Percentiles rank a stretch among this genome's conserved stretches.
Conservation (phyloP, 2,113 vertebrate species). For the Hypanus sabinus region DNA sequence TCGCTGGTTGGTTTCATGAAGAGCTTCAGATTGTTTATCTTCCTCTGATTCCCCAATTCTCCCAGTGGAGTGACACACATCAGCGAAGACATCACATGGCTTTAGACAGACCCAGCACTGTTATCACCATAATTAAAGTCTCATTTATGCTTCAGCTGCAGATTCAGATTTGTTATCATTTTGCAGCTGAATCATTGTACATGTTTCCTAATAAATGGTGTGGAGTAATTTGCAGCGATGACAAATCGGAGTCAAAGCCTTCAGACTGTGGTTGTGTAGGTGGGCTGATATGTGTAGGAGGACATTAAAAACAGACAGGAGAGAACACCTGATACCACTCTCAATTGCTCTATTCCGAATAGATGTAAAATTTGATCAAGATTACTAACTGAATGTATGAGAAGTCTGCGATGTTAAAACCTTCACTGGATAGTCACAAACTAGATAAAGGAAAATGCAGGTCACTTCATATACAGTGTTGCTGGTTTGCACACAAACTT, state of each 20-base stretch:
- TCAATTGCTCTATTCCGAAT: neutral
- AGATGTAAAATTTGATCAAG: neutral
- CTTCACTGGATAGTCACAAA: neutral
- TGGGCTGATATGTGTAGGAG: neutral
- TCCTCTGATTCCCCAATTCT: neutral
- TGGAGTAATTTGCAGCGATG: constrained; percentile 18
- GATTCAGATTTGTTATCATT: constrained; percentile 34
- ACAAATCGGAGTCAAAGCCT: constrained; percentile 1
- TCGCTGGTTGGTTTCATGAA: constrained; percentile 28
- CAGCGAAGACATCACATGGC: constrained; percentile 12
- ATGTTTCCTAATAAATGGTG: constrained; percentile 21
- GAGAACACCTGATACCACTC: neutral
- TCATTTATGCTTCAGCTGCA: constrained; percentile 34
- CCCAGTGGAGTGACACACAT: constrained; percentile 33
- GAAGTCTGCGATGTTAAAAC: neutral
- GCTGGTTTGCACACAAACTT: neutral
- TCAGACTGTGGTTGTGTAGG: neutral
- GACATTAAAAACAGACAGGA: constrained; percentile 10
- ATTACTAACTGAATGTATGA: neutral
- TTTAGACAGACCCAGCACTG: constrained; percentile 31
- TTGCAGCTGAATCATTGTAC: constrained; percentile 27
- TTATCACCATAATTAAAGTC: constrained; percentile 26
- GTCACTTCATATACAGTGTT: neutral
- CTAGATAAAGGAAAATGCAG: neutral
- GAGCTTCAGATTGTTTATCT: neutral